Evolutionary conservation across 2,888 invertebrate species (phyloP), one percentile per base, ranked within the genome.

Genomic region (Macropis europaea): DNA sequence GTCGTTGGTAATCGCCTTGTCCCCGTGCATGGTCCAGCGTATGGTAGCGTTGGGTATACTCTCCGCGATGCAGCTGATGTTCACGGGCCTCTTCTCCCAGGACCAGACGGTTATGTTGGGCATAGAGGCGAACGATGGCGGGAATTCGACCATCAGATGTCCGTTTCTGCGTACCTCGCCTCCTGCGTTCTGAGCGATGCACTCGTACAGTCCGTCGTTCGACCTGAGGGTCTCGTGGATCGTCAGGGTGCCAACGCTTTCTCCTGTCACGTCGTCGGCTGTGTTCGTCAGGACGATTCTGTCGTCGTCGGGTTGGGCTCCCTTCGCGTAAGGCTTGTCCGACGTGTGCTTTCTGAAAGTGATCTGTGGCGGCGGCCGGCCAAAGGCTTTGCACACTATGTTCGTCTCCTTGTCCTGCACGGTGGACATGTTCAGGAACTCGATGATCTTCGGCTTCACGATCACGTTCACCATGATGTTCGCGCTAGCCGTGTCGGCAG

Each of bases 11-110:
- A 90, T 77, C 48, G 80, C 85, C 28, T 69, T 76, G 2, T 83
- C 81, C 6, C 79, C 88, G 34, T 67, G 86, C 76, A 81, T 93
- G 89, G 93, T 93, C 97, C 97, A 97, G 86, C 94, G 93, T 81
- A 97, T 96, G 5, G 97, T 97, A 0, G 97, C 97, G 88, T 97
- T 97, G 2, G 97, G 97, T 83, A 97, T 94, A 86, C 94, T 93
- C 90, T 96, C 95, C n/a, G 97, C 97, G 45, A 96, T 92, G 87
- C 97, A 97, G 68, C 95, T 96, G 4, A 97, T 91, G 89, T 97
- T 97, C 1, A 95, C 96, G 0, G 95, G 94, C 81, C 93, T 93
- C 38, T 93, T 92, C 50, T 95, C 94, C 97, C 97, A 97, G 30
- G 95, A 95, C 93, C 95, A 97, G 0, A 94, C 93, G 0, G 96